A percentile compares a stretch with the other conserved stretches of the same genome.
These are phyloP conservation scores for Chiroxiphia lanceolata DNA, from an alignment of 2,797 vertebrate genomes.

Conservation along the genomic window DNA sequence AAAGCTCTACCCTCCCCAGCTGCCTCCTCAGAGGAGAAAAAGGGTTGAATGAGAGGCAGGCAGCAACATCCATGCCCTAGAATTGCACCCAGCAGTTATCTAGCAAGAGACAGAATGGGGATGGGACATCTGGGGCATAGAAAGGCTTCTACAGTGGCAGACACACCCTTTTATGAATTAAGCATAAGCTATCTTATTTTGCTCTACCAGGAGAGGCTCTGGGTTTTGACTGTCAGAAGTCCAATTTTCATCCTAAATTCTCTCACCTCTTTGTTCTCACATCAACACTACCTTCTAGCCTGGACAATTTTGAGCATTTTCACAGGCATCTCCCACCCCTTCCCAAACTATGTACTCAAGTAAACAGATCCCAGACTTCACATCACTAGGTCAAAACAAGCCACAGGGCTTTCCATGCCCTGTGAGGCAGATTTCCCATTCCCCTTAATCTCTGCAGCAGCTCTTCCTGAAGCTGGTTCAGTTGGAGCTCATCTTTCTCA, in stretches of 20 bases:
- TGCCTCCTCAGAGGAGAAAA: neutral
- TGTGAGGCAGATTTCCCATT: neutral
- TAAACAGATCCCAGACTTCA: neutral
- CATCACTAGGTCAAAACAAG: neutral
- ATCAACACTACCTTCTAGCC: neutral
- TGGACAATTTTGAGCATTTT: neutral
- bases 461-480: neutral
- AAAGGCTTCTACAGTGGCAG: neutral
- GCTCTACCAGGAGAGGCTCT: neutral
- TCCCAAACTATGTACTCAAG: rapidly evolving
- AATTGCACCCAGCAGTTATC: neutral
- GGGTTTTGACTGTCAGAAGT: neutral
- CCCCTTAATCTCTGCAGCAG: neutral
- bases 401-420: neutral
- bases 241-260: neutral
- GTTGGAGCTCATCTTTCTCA: neutral
- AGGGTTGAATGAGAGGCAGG: neutral
- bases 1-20: neutral
- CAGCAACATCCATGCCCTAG: neutral
- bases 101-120: neutral
- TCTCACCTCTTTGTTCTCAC: neutral
- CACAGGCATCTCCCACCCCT: rapidly evolving
- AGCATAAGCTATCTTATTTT: neutral
- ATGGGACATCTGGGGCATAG: neutral
- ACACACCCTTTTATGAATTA: neutral